Conservation (phyloP, 2,797 vertebrate genomes). For the Ateles fusciceps region DNA sequence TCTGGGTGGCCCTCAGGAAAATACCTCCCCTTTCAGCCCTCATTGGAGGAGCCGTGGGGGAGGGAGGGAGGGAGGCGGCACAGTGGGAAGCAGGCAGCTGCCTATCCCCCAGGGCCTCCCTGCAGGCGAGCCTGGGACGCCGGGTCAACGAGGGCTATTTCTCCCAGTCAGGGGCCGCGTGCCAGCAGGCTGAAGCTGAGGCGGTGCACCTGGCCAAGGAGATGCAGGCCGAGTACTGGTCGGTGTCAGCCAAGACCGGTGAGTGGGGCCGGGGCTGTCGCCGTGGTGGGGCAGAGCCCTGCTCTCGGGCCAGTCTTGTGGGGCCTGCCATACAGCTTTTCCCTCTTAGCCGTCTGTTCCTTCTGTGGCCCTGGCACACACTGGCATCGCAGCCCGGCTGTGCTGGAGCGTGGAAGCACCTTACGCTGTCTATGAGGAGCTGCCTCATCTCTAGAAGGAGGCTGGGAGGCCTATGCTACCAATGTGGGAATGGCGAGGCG, state of each 20-base stretch:
- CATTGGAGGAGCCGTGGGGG: neutral
- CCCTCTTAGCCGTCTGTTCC: neutral
- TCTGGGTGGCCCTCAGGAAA: neutral
- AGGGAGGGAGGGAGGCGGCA: neutral
- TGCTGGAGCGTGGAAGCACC: neutral
- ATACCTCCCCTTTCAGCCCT: neutral
- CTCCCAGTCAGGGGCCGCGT: slow-evolving; percentile 88
- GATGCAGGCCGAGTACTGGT: slow-evolving; percentile 94
- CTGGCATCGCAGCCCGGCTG: neutral
- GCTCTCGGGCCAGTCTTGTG: accelerated
- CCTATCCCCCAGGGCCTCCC: neutral
- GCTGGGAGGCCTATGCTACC: neutral
- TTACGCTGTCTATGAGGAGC: neutral
- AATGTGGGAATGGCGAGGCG: neutral
- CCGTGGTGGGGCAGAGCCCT: neutral
- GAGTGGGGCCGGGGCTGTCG: neutral
- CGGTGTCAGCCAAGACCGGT: slow-evolving; percentile 94
- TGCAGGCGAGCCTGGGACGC: accelerated
- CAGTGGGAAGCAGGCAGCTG: neutral
- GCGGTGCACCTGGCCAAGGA: slow-evolving; percentile 89
- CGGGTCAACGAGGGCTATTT: neutral
- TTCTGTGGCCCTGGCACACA: accelerated
- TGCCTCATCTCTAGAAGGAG: neutral
- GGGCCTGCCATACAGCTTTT: no score
- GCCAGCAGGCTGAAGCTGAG: slow-evolving; percentile 88